phyloP scores from a whole-genome alignment of 2,797 vertebrate genomes.

The Rhodeus uyekii region DNA sequence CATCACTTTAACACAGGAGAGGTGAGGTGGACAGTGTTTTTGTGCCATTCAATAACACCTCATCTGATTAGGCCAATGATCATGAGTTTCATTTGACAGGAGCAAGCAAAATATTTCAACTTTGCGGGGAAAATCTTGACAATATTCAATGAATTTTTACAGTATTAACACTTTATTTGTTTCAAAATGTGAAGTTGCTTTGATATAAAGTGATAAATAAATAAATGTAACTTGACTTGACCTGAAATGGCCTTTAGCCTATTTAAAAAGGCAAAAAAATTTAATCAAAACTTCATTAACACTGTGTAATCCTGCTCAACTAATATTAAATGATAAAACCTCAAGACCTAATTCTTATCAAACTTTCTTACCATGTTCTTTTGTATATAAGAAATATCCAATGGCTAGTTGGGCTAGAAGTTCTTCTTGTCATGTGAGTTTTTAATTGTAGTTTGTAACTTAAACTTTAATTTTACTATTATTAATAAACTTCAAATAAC shows the following conservation, averaged over 20 bases:
- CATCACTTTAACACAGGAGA: background rate
- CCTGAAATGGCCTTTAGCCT: background rate
- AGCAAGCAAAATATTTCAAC: constrained; percentile 68
- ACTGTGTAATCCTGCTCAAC: background rate
- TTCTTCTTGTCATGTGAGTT: background rate
- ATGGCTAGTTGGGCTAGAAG: background rate
- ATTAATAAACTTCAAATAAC: background rate
- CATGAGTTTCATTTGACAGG: constrained; percentile 70
- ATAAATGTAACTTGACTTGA: no score
- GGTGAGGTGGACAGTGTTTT: background rate
- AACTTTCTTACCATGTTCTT: background rate
- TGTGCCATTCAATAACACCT: constrained; percentile 39
- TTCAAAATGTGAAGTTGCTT: no score
- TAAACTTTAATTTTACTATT: background rate
- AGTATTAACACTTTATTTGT: no score
- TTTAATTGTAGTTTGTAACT: background rate
- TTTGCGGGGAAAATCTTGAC: constrained; percentile 36
- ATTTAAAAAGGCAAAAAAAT: background rate
- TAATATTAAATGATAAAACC: background rate
- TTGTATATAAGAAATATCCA: background rate
- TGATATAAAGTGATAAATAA: no score
- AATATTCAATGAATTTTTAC: background rate
- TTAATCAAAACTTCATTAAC: background rate
- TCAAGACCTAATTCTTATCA: background rate
- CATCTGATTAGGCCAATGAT: constrained; percentile 59